Base-by-base conservation (phyloP, 2,888 invertebrate species). In the Dinocampus coccinellae region DNA sequence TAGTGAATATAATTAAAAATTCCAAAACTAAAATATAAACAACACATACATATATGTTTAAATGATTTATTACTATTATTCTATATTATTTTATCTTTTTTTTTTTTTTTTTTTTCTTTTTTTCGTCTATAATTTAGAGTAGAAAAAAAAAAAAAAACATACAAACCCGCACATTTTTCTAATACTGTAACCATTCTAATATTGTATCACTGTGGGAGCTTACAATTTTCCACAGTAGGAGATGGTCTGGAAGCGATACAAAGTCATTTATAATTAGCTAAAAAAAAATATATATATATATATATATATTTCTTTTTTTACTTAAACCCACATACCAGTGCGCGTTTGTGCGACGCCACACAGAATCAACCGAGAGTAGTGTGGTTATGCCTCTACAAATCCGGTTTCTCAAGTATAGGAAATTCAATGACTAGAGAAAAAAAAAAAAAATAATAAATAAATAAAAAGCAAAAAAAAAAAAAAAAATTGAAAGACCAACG, bases 361-460 rank as follows among this genome's bases (percentile, higher is more conserved):
- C 47, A 47, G n/a, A 47, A 16, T 20, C 16, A 47, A 47, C 47
- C 47, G 47, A 16, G 16, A 47, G 47, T 47, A 16, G 16, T 47
- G 16, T 47, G 16, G 47, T 47, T 47, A 16, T 47, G 20, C 47
- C 47, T 47, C 16, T 7, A 47, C 47, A 47, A 47, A 47, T 47
- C 47, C 47, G 47, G 47, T 47, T 47, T 47, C 47, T 47, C 47
- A 47, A 47, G 47, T 47, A 47, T 47, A 47, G 47, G 47, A 47
- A 47, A 47, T 47, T 47, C 47, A 47, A 47, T 47, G 47, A 47
- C 47, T 47, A 47, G 47, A 16, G 16, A 47, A 47, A 39, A 36
- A 36, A 36, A 36, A 36, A 33, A 33, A 33, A 33, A 33, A 36
- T 3, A 47, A 47, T 16, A 47, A 7, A 29, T 29, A 29, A 4